Conservation (phyloP, 2,797 vertebrate species). For the Acipenser oxyrinchus region DNA sequence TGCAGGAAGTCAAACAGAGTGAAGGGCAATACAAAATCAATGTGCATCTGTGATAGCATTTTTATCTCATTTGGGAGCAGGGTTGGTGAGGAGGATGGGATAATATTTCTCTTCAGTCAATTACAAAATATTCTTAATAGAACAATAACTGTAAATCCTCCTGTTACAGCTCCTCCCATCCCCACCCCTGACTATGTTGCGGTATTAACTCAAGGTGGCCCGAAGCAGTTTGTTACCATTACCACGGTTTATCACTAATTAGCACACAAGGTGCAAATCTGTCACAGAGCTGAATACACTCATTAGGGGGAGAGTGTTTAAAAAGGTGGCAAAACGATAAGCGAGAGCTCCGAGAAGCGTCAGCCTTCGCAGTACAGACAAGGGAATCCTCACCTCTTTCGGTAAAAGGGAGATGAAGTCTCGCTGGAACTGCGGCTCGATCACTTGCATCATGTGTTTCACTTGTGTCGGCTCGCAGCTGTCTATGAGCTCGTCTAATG, state of each 20-base stretch:
- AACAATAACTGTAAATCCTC: too few species aligned
- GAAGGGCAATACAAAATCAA: too few species aligned
- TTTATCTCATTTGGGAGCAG: too few species aligned
- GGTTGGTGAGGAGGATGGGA: too few species aligned
- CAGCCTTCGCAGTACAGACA: background rate
- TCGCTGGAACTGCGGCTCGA: constrained; percentile 98
- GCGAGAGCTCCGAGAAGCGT: too few species aligned
- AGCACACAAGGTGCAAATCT: constrained; percentile 1
- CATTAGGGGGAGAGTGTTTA: constrained; percentile 23
- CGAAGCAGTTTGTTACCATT: too few species aligned
- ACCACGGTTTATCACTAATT: constrained; percentile 22
- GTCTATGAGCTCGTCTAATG: constrained; percentile 97
- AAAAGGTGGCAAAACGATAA: constrained; percentile 14
- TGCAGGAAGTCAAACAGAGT: too few species aligned
- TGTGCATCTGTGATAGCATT: too few species aligned
- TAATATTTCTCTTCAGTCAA: too few species aligned
- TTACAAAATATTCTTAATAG: too few species aligned
- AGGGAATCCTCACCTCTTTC: constrained; percentile 82
- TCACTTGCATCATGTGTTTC: constrained; percentile 99
- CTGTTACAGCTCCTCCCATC: background rate
- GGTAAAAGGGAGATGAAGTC: constrained; percentile 99
- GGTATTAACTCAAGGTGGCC: too few species aligned
- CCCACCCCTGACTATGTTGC: background rate
- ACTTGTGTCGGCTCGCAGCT: constrained; percentile 98
- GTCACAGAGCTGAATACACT: constrained; percentile 25